These are phyloP conservation scores for Brachionus rotundiformis DNA, from an alignment of 1,140 invertebrate species.

Conservation along the genomic window DNA sequence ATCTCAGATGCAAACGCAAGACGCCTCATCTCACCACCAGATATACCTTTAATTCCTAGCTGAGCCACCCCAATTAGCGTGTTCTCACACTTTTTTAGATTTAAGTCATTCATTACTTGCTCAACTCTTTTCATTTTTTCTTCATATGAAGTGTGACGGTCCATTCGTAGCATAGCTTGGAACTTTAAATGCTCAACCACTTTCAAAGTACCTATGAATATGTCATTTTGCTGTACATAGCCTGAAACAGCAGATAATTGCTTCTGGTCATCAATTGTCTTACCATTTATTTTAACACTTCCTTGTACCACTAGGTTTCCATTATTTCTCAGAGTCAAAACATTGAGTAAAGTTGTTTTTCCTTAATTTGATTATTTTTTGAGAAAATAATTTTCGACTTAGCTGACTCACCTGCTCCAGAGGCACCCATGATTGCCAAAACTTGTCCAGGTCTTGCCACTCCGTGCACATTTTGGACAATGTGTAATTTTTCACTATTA, in stretches of 20 bases:
- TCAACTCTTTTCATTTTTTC: slow-evolving; percentile 80
- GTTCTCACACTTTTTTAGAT: slow-evolving; percentile 75
- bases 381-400: too few relatives aligned
- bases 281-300: slow-evolving; percentile 66
- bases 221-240: slow-evolving; percentile 84
- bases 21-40: slow-evolving; percentile 90
- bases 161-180: slow-evolving; percentile 88
- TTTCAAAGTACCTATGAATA: slow-evolving; percentile 68
- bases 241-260: slow-evolving; percentile 77
- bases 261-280: slow-evolving; percentile 54
- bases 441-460: slow-evolving; percentile 83
- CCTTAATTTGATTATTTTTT: too few relatives aligned
- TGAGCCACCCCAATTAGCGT: slow-evolving; percentile 36
- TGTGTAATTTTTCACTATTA: neutral
- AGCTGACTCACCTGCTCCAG: slow-evolving; percentile 47
- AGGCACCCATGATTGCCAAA: slow-evolving; percentile 84
- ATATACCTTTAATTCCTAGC: slow-evolving; percentile 79
- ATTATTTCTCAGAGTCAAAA: slow-evolving; percentile 77
- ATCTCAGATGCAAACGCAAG: slow-evolving; percentile 94
- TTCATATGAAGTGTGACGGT: slow-evolving; percentile 73
- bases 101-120: slow-evolving; percentile 82
- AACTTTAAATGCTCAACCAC: slow-evolving; percentile 68
- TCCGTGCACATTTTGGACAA: slow-evolving; percentile 69
- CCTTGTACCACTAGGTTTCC: slow-evolving; percentile 74
- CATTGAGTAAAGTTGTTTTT: slow-evolving; percentile 90